Percentiles rank a stretch among this genome's conserved stretches.
These are phyloP conservation scores for human DNA, from an alignment of 2,113 vertebrate species.

Conservation along the genomic window GRCh38 chr11:75422501-75423000, in stretches of 20 bases:
- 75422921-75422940: background rate
- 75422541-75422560: background rate
- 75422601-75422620: conserved; percentile 88
- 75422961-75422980: background rate
- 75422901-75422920: background rate
- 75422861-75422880: background rate
- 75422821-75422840: background rate
- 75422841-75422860: background rate
- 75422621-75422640: conserved; percentile 84
- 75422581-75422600: conserved; percentile 78
- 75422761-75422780: conserved; percentile 86
- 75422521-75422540: background rate
- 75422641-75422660: conserved; percentile 76
- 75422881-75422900: background rate
- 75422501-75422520: background rate
- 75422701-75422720: conserved; percentile 82
- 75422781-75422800: conserved; percentile 6
- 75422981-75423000: background rate
- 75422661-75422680: conserved; percentile 78
- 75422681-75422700: conserved; percentile 81
- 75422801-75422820: background rate
- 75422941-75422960: background rate
- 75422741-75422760: conserved; percentile 84
- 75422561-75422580: background rate
- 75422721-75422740: conserved; percentile 87